These are phyloP conservation scores for Drosophila auraria DNA, from an alignment of 1,140 invertebrate genomes.

Conservation along the genomic window DNA sequence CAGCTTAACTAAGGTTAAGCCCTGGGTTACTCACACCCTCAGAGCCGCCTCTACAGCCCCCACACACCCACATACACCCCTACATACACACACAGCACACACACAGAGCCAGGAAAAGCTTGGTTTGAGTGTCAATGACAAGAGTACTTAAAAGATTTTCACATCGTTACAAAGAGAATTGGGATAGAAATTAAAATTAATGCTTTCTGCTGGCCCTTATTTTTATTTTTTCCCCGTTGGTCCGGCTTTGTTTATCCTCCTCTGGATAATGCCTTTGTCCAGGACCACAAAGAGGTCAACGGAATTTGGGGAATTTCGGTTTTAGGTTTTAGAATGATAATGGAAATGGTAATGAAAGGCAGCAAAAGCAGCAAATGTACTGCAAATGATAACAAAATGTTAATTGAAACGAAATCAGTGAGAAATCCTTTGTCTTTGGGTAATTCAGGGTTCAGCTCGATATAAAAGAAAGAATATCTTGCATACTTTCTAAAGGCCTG, in stretches of 20 bases:
- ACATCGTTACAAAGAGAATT: conserved; percentile 84
- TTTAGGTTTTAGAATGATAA: neutral
- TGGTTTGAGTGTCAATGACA: conserved; percentile 83
- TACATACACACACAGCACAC: conserved; percentile 15
- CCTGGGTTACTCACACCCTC: conserved; percentile 48
- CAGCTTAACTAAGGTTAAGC: conserved; percentile 82
- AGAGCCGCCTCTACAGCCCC: neutral
- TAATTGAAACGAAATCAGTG: conserved; percentile 15
- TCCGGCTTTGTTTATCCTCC: conserved; percentile 6
- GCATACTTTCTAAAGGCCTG: too few species aligned
- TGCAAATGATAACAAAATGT: conserved; percentile 27
- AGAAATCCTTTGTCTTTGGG: neutral
- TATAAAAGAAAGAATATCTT: too few species aligned
- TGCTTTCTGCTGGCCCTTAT: conserved; percentile 52
- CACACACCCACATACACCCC: conserved; percentile 28
- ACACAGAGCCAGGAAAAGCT: conserved; percentile 9
- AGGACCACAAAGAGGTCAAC: conserved; percentile 50
- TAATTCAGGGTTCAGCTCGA: too few species aligned
- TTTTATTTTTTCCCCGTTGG: neutral
- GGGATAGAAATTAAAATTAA: conserved; percentile 83
- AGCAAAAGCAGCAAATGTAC: conserved; percentile 12
- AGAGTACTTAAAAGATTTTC: conserved; percentile 84
- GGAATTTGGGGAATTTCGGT: conserved; percentile 30
- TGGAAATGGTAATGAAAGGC: conserved; percentile 7
- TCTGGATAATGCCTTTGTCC: conserved; percentile 22